Base-by-base conservation (phyloP, 2,797 vertebrate species). In the Crocidura indochinensis region DNA sequence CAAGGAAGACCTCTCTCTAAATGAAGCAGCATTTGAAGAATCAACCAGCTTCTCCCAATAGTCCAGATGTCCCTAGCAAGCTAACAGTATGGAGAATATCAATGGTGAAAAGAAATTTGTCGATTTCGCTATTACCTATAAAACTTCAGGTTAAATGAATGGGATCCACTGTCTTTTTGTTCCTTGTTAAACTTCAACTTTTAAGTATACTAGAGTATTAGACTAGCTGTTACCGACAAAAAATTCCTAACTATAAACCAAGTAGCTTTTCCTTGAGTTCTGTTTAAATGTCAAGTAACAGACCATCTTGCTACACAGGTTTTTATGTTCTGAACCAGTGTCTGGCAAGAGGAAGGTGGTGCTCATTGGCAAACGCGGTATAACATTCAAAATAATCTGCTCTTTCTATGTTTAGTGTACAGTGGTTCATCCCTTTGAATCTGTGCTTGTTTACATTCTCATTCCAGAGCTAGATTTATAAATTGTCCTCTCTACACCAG, bases 231-330 rank as follows among this genome's bases (percentile, higher is more conserved):
- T 77, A 75, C 44, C 88, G 15, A 94, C 88, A 89, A 87, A 92
- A 92, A 95, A 93, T 84, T 72, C 31, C 77, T 87, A 94, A 88
- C 1, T 0, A 53, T 24, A 27, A 72, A 87, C 78, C 65, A 1
- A 0, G 0, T 68, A 73, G 26, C 83, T 94, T 92, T 86, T 27
- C 64, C 53, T 46, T 44, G 56, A 88, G 65, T 44, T 47, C 62
- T 24, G 29, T 94, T 92, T 94, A 95, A 94, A 92, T 86, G 75
- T 87, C 94, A 92, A 65, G 51, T 82, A 93, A 94, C 82, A 92
- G 15, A 79, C 22, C 38, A 69, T 49, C 93, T 92, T 91, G 71
- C 73, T 79, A 51, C 12, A 51, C 4, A 64, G 56, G 56, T 77
- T 82, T 71, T 71, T 82, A 68, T 60, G 67, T 77, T 67, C 38